Base-by-base conservation (phyloP, 37 sponge, comb jelly and placozoan genomes). In the Oopsacas minuta region DNA sequence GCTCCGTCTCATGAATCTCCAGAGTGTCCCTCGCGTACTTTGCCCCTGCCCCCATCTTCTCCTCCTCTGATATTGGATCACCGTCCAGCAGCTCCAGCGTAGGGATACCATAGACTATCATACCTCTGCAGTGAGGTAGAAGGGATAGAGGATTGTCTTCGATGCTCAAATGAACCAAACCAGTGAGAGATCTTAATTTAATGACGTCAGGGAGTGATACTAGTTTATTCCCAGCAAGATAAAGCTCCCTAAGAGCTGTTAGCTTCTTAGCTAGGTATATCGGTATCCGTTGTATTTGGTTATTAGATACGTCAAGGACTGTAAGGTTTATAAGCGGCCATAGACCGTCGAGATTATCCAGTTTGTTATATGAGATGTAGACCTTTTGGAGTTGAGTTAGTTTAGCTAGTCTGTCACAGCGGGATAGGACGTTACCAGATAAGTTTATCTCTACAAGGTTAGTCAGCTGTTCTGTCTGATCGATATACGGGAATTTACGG, bases 1-100 rank as follows among this genome's bases (percentile, higher is more conserved):
- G 75, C 75, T 61, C 75, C 30, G 75, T 34, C 75, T 61, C 75
- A n/a, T 61, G 75, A 3, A 61, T 25, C 75, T 61, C 75, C 30
- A 61, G 75, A 25, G 75, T 61, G 32, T 61, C 75, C 32, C 75
- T 25, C 20, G 75, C 75, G 75, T 61, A 61, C 17, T 3, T 3
- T 25, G 28, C 75, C 75, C 75, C 75, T 34, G 75, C 75, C 75
- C 28, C 75, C 17, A 34, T n/a, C 75, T 61, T 61, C 17, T 61
- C 75, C 75, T 3, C 75, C 75, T 61, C 75, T 3, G 17, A 20
- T 10, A 61, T n/a, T 7, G 75, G 75, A 34, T 61, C 75, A 5
- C 75, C 75, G 75, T 61, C 75, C 75, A 61, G 75, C 17, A 61
- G 75, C 75, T 61, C 75, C 28, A 61, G 75, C 28, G 75, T 61